These are phyloP conservation scores for Leptarthrus brevirostris DNA, from an alignment of 2,888 invertebrate genomes.

Conservation along the genomic window DNA sequence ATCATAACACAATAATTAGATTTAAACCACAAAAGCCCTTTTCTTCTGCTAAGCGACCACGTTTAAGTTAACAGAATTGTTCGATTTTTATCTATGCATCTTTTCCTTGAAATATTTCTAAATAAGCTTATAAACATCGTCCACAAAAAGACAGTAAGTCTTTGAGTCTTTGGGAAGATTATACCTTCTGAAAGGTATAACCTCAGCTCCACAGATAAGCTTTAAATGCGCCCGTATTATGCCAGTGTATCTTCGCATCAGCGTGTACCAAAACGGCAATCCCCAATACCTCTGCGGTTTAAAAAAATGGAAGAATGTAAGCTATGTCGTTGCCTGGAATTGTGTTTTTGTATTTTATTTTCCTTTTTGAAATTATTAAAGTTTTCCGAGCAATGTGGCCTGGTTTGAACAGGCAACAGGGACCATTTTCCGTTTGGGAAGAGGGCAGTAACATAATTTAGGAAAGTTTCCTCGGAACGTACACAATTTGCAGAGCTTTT, in stretches of 20 bases:
- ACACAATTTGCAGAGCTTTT: constrained; percentile 27
- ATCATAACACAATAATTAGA: no score
- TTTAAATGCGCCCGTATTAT: background rate
- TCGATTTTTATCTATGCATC: no score
- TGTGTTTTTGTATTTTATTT: background rate
- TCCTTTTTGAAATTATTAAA: constrained; percentile 19
- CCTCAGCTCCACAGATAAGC: background rate
- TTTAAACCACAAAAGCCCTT: no score
- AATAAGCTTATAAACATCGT: background rate
- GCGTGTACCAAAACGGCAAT: background rate
- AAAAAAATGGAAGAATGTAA: background rate
- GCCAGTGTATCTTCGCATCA: constrained; percentile 5
- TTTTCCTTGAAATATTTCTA: no score
- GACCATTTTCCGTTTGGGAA: background rate
- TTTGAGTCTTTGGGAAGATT: constrained; percentile 9
- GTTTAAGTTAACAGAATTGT: no score
- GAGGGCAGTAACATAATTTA: constrained; percentile 16
- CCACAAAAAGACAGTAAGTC: background rate
- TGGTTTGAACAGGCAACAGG: background rate
- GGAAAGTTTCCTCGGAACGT: background rate
- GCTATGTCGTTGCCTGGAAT: background rate
- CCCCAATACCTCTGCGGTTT: background rate
- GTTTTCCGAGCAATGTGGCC: background rate
- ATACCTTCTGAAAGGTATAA: background rate
- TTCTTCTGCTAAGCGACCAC: no score